Conservation (phyloP, 2,113 vertebrate species). For the Peromyscus maniculatus region DNA sequence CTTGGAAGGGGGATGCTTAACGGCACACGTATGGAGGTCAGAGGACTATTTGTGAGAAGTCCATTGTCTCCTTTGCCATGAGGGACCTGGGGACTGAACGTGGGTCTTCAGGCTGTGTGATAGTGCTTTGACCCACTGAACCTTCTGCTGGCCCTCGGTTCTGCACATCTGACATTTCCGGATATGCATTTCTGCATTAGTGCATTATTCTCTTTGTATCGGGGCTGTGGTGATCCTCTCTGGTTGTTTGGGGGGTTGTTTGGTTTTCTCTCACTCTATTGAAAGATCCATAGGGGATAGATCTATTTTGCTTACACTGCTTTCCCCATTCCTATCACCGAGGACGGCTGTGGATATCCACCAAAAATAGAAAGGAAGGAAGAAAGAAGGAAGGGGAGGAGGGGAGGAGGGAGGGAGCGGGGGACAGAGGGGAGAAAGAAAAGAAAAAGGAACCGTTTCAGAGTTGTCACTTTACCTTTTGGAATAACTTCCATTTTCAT, state of each 20-base stretch:
- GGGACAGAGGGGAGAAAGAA: background rate
- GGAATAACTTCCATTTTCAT: background rate
- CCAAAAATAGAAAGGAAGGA: background rate
- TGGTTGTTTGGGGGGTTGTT: background rate
- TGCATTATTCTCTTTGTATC: background rate
- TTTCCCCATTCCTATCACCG: slow-evolving; percentile 16
- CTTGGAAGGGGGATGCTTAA: background rate
- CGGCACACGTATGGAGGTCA: background rate
- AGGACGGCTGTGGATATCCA: background rate
- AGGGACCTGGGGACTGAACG: background rate
- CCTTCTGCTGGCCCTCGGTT: background rate
- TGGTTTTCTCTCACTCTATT: slow-evolving; percentile 51
- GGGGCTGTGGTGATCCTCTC: background rate
- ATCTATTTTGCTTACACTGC: background rate
- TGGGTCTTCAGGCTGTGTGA: background rate
- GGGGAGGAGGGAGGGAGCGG: background rate
- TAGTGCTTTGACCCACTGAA: background rate
- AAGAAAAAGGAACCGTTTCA: background rate
- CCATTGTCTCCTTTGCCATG: background rate
- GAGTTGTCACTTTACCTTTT: slow-evolving; percentile 19
- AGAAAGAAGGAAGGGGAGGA: background rate
- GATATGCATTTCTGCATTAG: background rate
- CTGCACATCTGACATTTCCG: background rate
- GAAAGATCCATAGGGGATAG: slow-evolving; percentile 18
- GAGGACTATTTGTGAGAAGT: too few relatives aligned